phyloP scores from a whole-genome alignment of 92 coral and sea anemone species.

The Plumapathes pennacea region DNA sequence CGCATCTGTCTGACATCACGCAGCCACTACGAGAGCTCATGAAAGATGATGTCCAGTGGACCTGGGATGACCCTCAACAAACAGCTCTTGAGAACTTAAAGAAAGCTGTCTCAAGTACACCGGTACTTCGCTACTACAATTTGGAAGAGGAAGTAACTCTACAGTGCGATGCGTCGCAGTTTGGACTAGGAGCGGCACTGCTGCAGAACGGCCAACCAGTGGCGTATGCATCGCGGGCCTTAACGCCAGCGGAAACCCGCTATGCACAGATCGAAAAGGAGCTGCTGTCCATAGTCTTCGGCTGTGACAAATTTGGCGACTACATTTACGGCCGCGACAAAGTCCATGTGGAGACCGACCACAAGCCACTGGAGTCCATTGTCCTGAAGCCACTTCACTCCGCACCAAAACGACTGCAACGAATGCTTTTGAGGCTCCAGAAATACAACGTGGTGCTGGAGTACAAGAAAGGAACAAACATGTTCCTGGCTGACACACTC shows the following conservation, averaged over 20 bases:
- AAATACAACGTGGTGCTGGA: slow-evolving; percentile 6
- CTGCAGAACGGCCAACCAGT: slow-evolving; percentile 17
- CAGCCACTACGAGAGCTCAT: slow-evolving; percentile 5
- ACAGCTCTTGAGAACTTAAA: slow-evolving; percentile 1
- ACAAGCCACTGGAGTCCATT: slow-evolving; percentile 22
- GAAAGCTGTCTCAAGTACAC: background rate
- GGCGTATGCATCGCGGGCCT: slow-evolving; percentile 23
- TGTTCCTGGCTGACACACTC: slow-evolving; percentile 28
- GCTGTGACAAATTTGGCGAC: background rate
- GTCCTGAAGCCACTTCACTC: slow-evolving; percentile 1
- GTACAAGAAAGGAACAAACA: slow-evolving; percentile 30
- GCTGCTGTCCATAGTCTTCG: slow-evolving; percentile 3
- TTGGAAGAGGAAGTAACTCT: slow-evolving; percentile 4
- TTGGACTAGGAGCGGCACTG: slow-evolving; percentile 20
- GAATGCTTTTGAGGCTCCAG: slow-evolving; percentile 27
- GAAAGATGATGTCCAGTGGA: slow-evolving; percentile 23
- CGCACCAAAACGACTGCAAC: slow-evolving; percentile 16
- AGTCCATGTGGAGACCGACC: no score
- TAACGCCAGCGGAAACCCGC: slow-evolving; percentile 3
- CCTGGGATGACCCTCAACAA: slow-evolving; percentile 3
- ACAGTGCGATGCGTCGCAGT: slow-evolving; percentile 14
- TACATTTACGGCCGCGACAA: slow-evolving; percentile 13
- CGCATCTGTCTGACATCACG: slow-evolving; percentile 20
- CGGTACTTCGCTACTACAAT: slow-evolving; percentile 12
- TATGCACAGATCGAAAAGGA: slow-evolving; percentile 12